Evolutionary conservation across 1,140 invertebrate species (phyloP), one percentile per base, ranked within the genome.

Genomic region (Phthorimaea operculella): DNA sequence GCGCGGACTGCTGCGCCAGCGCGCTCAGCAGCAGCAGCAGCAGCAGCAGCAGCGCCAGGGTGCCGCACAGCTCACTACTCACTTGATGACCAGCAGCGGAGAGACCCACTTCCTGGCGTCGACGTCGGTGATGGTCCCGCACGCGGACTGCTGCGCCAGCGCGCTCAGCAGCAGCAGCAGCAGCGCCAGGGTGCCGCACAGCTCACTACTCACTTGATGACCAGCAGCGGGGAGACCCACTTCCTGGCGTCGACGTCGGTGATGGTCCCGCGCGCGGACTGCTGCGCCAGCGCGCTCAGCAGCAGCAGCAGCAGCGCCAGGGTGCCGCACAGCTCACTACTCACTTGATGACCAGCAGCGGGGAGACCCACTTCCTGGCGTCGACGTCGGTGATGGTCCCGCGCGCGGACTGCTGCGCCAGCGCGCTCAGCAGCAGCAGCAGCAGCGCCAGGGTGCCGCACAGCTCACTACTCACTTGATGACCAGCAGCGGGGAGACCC

Each of bases 381-480:
- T 90, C 87, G 44, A 89, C 88, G 63, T 92, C 90, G 14, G 90
- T 90, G 56, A 93, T 92, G 45, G 90, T 89, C 15, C 92, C 92
- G 60, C 88, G 87, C 1, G 91, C 88, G 54, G 91, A 92, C 33
- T 91, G 87, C 73, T 89, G 91, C 5, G 91, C 90, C 58, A 92
- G 86, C n/a, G 88, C 83, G 12, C 89, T 85, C 56, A 92, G 74
- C 1, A 92, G 78, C 52, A 92, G 65, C 60, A 90, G 88, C 7
- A 90, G 85, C 50, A 92, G 85, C 0, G 86, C 74, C 60, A 91
- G 67, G n/a, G n/a, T 28, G 21, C 21, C 2, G 2, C 21, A 28
- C 2, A 28, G 21, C 21, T 28, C 21, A 28, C 63, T 68, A 85
- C 87, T 88, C 81, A 91, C 90, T 93, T 93, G 66, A 91, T 63